A percentile compares a stretch with the other conserved stretches of the same genome.
These are phyloP conservation scores for Argentina silus DNA, from an alignment of 2,797 vertebrate species.

Conservation along the genomic window DNA sequence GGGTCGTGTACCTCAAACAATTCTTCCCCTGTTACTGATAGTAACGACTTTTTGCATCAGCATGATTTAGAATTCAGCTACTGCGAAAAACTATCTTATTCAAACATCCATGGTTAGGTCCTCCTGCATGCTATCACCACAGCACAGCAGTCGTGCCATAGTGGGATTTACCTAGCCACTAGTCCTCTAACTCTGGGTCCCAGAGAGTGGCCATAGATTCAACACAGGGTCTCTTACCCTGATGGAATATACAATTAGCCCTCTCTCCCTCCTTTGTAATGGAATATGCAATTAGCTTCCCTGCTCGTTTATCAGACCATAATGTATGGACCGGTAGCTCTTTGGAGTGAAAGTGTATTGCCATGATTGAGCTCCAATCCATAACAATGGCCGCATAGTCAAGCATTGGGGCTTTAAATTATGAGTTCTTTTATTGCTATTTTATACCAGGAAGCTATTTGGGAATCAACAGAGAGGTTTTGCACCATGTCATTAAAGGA, in stretches of 20 bases:
- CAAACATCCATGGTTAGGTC: neutral
- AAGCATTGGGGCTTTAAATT: slow-evolving; percentile 46
- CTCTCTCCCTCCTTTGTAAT: slow-evolving; percentile 35
- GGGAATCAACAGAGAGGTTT: slow-evolving; percentile 47
- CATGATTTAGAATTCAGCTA: no score
- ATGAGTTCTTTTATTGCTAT: slow-evolving; percentile 28
- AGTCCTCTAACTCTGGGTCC: neutral
- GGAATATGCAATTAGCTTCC: slow-evolving; percentile 58
- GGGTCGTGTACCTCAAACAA: neutral
- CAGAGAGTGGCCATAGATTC: slow-evolving; percentile 11
- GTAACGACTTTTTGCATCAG: neutral
- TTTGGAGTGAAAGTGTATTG: slow-evolving; percentile 43
- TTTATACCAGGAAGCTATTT: slow-evolving; percentile 51
- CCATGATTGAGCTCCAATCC: slow-evolving; percentile 60
- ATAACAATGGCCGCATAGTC: slow-evolving; percentile 56
- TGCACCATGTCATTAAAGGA: slow-evolving; percentile 38
- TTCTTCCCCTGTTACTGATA: neutral
- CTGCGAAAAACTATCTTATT: neutral
- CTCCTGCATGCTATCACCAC: neutral
- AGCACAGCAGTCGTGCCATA: no score
- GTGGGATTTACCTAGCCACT: neutral
- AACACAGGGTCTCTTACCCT: slow-evolving; percentile 34
- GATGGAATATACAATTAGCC: slow-evolving; percentile 10
- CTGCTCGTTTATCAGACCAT: slow-evolving; percentile 51
- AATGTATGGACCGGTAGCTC: slow-evolving; percentile 53